phyloP scores from a whole-genome alignment of 1,140 invertebrate species.

The Cydia splendana region DNA sequence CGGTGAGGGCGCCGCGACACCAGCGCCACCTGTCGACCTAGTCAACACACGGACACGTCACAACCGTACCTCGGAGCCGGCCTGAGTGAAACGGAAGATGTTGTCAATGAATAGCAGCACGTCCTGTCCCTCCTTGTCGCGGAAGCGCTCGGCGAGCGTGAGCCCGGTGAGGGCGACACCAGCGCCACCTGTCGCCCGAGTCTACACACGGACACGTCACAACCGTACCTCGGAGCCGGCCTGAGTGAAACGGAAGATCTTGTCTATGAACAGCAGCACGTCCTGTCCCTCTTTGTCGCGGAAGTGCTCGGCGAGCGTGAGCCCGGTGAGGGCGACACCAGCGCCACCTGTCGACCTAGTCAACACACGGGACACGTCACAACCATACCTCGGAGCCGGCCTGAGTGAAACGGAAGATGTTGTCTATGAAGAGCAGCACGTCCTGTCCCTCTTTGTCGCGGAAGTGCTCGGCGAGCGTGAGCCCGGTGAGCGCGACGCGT shows the following conservation, averaged over 20 bases:
- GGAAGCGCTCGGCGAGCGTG: conserved; percentile 90
- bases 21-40: conserved; percentile 78
- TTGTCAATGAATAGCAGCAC: conserved; percentile 97
- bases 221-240: conserved; percentile 94
- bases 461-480: conserved; percentile 90
- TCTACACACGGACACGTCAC: too few relatives aligned
- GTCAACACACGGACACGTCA: too few relatives aligned
- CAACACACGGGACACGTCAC: too few relatives aligned
- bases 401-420: conserved; percentile 99
- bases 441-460: conserved; percentile 94
- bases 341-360: conserved; percentile 66
- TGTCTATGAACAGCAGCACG: conserved; percentile 96
- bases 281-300: conserved; percentile 94
- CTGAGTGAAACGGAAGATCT: conserved; percentile 99
- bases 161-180: conserved; percentile 95
- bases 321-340: conserved; percentile 96
- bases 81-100: conserved; percentile 99
- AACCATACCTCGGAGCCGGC: conserved; percentile 94
- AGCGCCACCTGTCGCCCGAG: conserved; percentile 80
- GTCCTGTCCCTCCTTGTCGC: conserved; percentile 94
- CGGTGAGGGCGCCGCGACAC: conserved; percentile 97
- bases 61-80: conserved; percentile 93
- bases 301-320: conserved; percentile 91
- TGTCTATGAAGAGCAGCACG: conserved; percentile 96
- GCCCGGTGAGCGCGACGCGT: conserved; percentile 94